These are phyloP conservation scores for Cynodonichthys magdalenae DNA, from an alignment of 2,797 vertebrate genomes.

Conservation along the genomic window DNA sequence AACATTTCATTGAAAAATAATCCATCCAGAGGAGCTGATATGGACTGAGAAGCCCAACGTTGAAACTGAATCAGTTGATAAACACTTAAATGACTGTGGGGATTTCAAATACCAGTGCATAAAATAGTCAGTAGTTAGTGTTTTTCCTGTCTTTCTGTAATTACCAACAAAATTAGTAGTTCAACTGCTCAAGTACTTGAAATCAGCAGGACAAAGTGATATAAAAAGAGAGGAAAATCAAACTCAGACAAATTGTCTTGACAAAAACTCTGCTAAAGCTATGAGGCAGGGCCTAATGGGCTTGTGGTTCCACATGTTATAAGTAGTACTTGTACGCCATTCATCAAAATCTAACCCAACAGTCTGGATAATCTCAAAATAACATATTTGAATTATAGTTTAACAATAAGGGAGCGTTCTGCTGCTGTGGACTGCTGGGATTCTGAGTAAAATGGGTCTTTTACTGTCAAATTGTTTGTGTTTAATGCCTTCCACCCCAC, in stretches of 20 bases:
- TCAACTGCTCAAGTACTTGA: not conserved
- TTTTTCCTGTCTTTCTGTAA: not conserved
- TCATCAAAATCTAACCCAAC: conserved; percentile 18
- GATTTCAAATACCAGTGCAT: not conserved
- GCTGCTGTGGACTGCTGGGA: conserved; percentile 41
- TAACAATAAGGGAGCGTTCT: conserved; percentile 43
- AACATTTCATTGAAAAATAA: too few species aligned
- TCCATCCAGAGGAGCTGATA: not conserved
- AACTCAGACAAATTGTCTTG: not conserved
- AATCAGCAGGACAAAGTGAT: not conserved
- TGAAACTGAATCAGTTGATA: not conserved
- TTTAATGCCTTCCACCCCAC: conserved; percentile 70
- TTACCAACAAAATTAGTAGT: not conserved
- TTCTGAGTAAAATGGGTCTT: conserved; percentile 67
- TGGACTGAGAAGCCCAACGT: not conserved
- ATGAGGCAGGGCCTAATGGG: conserved; percentile 2
- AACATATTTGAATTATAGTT: conserved; percentile 40
- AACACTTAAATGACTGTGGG: not conserved
- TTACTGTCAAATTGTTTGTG: conserved; percentile 73
- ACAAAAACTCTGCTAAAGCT: not conserved
- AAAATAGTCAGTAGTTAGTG: not conserved
- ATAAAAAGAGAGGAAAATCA: not conserved
- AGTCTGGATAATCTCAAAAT: conserved; percentile 54
- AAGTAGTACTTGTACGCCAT: conserved; percentile 10
- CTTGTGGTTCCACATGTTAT: not conserved